A percentile compares a stretch with the other conserved stretches of the same genome.
These are phyloP conservation scores for Nyctibius bracteatus DNA, from an alignment of 2,113 vertebrate species.

Conservation along the genomic window DNA sequence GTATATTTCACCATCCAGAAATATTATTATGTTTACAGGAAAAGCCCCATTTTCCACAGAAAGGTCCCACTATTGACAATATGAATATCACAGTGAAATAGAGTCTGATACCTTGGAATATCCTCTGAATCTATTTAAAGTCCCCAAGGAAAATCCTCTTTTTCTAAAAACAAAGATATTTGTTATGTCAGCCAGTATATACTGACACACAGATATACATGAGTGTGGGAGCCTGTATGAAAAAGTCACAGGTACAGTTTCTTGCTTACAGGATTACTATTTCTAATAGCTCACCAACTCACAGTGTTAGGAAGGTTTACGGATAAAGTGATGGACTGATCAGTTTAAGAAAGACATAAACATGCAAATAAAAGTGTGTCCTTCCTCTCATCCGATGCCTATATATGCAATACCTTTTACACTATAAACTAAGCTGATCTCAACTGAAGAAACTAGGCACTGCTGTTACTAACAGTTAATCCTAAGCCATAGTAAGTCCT, in stretches of 20 bases:
- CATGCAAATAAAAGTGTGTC: not conserved
- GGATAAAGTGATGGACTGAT: not conserved
- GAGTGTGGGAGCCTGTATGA: not conserved
- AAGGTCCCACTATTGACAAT: conserved; percentile 55
- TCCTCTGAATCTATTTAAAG: conserved; percentile 42
- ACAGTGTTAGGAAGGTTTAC: not conserved
- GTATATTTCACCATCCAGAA: conserved; percentile 53
- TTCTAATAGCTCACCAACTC: not conserved
- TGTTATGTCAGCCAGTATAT: conserved; percentile 18
- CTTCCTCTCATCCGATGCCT: not conserved
- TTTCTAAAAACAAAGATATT: conserved; percentile 26
- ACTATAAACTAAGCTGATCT: not conserved
- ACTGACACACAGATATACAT: not conserved
- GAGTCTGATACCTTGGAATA: conserved; percentile 10
- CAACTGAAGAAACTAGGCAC: not conserved
- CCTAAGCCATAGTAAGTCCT: not conserved
- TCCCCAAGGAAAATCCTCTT: conserved; percentile 40
- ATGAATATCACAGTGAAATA: conserved; percentile 59
- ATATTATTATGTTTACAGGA: conserved; percentile 63
- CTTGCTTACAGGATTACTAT: not conserved
- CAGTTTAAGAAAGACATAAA: not conserved
- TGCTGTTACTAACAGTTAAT: not conserved
- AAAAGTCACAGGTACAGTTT: not conserved
- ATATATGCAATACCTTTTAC: not conserved
- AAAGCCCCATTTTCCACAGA: conserved; percentile 37